phyloP scores from a whole-genome alignment of 2,113 vertebrate genomes.

The Corythornis madagascariensis region DNA sequence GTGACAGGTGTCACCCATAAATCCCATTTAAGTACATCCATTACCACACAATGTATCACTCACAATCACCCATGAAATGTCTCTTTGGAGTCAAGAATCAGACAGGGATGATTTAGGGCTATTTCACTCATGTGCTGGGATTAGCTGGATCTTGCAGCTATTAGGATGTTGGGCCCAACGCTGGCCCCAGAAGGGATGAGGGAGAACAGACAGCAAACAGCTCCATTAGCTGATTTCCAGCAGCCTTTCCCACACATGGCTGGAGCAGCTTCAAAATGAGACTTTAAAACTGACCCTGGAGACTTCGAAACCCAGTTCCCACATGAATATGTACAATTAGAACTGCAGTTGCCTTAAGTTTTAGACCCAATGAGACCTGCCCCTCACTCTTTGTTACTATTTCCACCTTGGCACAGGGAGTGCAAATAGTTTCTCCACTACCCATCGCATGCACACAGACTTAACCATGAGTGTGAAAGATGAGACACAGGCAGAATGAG shows the following conservation, averaged over 20 bases:
- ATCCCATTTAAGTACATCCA: constrained; percentile 54
- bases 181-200: background rate
- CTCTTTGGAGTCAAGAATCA: constrained; percentile 40
- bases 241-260: background rate
- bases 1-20: constrained; percentile 69
- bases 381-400: background rate
- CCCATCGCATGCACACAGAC: fast-evolving
- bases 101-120: constrained; percentile 48
- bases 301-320: background rate
- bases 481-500: background rate
- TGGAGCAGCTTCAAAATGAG: background rate
- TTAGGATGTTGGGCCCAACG: background rate
- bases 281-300: background rate
- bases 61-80: constrained; percentile 55
- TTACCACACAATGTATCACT: constrained; percentile 52
- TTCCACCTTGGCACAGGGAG: background rate
- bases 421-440: background rate
- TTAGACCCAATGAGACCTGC: background rate
- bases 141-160: background rate
- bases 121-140: background rate
- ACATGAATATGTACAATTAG: fast-evolving
- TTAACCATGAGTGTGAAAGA: background rate
- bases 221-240: background rate
- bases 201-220: background rate
- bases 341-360: background rate